Base-by-base conservation (phyloP, 2,797 vertebrate genomes). In the Poeciliopsis infans region DNA sequence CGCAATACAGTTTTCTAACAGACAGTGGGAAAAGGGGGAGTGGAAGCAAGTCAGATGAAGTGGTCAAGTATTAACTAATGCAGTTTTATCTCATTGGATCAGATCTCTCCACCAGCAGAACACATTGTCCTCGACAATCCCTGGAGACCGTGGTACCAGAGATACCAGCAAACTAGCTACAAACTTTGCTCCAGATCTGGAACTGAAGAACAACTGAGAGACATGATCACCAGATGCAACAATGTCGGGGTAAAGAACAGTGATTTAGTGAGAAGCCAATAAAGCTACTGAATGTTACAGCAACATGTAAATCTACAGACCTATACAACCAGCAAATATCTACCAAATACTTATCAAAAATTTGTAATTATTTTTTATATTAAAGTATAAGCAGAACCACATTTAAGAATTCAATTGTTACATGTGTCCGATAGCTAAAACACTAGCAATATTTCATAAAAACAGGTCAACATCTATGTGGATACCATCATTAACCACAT, bases 181-280 rank as follows among this genome's bases (percentile, higher is more conserved):
- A 97, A 97, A 15, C 91, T 98, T 5, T 99, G 97, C 84, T 95
- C 97, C 46, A 95, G 97, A 79, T 99, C 98, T 85, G 98, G 98
- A 87, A 96, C 85, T 77, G 97, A 98, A 90, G 61, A 84, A 1
- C 96, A 98, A 79, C 96, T 99, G 83, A 95, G 75, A 86, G 94
- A 98, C 88, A 99, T 99, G 98, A 97, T 99, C 91, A 95, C 92
- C 61, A 96, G 97, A 80, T 99, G 98, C 93, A 99, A 99, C 94
- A 95, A 97, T 2, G 97, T 97, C 75, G 97, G 97, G 91, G 98
- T 99, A 96, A 96, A 94, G 33, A 10, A 41, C 49, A 18, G 6
- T 7, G 59, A 33, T 61, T 61, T 61, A 33, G 55, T 28, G 11
- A 57, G 28, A 28, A 13, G 1, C 31, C 15, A 61, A 2, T 5